phyloP scores from a whole-genome alignment of 2,113 vertebrate genomes.

The Archilochus colubris region DNA sequence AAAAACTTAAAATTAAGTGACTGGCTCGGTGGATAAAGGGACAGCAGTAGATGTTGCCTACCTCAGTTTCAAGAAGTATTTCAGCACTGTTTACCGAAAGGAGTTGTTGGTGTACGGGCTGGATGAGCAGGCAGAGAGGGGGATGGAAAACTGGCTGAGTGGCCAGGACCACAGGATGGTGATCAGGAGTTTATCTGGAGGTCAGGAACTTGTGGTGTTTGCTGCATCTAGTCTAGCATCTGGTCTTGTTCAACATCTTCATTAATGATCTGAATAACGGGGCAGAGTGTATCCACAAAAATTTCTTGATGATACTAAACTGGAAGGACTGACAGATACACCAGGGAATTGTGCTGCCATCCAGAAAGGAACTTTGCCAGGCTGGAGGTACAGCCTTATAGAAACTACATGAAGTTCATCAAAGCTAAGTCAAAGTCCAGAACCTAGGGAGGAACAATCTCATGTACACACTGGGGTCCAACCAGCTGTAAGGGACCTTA shows the following conservation, averaged over 20 bases:
- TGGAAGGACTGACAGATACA: not conserved
- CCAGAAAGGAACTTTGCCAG: not conserved
- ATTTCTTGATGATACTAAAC: not conserved
- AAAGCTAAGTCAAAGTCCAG: not conserved
- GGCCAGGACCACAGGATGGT: not conserved
- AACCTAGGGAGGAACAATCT: not conserved
- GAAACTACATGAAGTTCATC: not conserved
- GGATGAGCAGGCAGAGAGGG: not conserved
- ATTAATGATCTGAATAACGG: not conserved
- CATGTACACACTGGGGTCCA: not conserved
- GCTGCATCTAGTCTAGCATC: not conserved
- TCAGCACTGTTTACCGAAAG: not conserved
- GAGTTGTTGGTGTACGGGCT: not conserved
- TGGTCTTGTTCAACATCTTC: not conserved
- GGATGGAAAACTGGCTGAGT: not conserved
- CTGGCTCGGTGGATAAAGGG: not conserved
- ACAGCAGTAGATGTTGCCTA: not conserved
- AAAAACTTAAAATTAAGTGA: not conserved
- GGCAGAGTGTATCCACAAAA: not conserved
- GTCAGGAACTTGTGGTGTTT: not conserved
- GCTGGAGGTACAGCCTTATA: not conserved
- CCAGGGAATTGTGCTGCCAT: not conserved
- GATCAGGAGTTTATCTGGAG: not conserved
- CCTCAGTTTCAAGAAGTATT: not conserved
- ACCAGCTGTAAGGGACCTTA: rapidly evolving